Conservation (phyloP, 2,888 invertebrate genomes). For the Synergus japonicus region DNA sequence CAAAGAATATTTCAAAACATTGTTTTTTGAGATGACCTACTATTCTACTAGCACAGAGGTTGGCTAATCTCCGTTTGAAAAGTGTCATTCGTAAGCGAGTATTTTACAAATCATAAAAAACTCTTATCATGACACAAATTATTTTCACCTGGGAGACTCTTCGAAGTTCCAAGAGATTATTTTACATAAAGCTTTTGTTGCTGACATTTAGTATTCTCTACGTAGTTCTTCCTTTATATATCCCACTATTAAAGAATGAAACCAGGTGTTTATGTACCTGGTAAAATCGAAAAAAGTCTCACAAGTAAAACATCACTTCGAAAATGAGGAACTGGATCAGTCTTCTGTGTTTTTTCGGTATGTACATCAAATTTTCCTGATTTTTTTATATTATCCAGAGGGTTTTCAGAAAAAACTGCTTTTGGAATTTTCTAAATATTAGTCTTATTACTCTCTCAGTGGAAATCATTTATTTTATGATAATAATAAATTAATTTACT, state of each 20-base stretch:
- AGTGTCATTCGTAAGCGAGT: constrained; percentile 6
- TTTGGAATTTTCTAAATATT: too few relatives aligned
- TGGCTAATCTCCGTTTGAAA: constrained; percentile 29
- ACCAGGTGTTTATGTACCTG: constrained; percentile 20
- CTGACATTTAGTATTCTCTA: constrained; percentile 24
- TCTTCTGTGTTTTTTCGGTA: constrained; percentile 13
- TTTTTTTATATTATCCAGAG: too few relatives aligned
- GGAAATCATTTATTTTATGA: too few relatives aligned
- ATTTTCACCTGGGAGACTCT: constrained; percentile 21
- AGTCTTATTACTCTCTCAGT: too few relatives aligned
- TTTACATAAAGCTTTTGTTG: constrained; percentile 10
- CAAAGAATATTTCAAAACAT: background rate
- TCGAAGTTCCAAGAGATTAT: constrained; percentile 31
- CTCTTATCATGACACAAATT: constrained; percentile 25
- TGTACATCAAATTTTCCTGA: background rate
- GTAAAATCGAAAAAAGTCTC: constrained; percentile 17
- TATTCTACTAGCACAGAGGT: constrained; percentile 5
- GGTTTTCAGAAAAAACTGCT: too few relatives aligned
- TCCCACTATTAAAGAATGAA: constrained; percentile 15
- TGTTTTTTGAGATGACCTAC: background rate
- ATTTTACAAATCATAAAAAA: constrained; percentile 28
- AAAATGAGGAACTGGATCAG: constrained; percentile 27
- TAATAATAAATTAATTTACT: background rate
- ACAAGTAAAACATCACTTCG: background rate
- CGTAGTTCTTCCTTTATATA: constrained; percentile 3